Percentiles rank a stretch among this genome's conserved stretches.
These are phyloP conservation scores for Sinocyclocheilus rhinocerous DNA, from an alignment of 2,113 vertebrate genomes.

Conservation along the genomic window DNA sequence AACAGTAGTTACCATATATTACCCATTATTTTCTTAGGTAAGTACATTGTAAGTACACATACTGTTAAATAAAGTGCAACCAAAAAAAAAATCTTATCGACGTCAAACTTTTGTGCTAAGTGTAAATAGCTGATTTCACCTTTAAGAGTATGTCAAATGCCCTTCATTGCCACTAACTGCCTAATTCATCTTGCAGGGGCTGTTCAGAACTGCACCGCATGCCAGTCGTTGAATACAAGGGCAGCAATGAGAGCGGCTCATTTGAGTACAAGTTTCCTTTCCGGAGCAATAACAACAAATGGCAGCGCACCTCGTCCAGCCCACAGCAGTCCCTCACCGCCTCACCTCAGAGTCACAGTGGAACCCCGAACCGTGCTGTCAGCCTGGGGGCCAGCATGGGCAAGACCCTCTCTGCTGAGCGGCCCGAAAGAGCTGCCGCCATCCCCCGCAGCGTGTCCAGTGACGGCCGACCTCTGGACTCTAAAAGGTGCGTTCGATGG, in stretches of 20 bases:
- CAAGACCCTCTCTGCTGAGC: conserved; percentile 83
- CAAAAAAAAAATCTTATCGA: background rate
- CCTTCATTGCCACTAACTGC: background rate
- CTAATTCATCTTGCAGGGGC: conserved; percentile 75
- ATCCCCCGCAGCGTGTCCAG: conserved; percentile 98
- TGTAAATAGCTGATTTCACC: background rate
- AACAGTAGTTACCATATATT: too few relatives aligned
- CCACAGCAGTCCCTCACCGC: conserved; percentile 87
- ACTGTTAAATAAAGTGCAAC: too few relatives aligned
- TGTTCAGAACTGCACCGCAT: conserved; percentile 93
- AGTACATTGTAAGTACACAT: too few relatives aligned
- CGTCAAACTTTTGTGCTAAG: background rate
- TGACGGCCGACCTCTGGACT: conserved; percentile 90
- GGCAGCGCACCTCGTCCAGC: conserved; percentile 90
- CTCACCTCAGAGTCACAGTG: conserved; percentile 78
- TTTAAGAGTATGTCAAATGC: background rate
- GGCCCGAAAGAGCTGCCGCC: conserved; percentile 84
- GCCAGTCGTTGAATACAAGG: conserved; percentile 93
- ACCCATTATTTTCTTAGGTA: too few relatives aligned
- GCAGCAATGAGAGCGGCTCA: conserved; percentile 85
- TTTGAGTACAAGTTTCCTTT: conserved; percentile 98
- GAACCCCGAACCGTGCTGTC: conserved; percentile 77
- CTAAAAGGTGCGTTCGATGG: conserved; percentile 77
- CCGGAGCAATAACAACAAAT: conserved; percentile 95
- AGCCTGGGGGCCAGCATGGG: conserved; percentile 83